Conservation (phyloP, 2,888 invertebrate species). For the Pachycephus smyrnensis region DNA sequence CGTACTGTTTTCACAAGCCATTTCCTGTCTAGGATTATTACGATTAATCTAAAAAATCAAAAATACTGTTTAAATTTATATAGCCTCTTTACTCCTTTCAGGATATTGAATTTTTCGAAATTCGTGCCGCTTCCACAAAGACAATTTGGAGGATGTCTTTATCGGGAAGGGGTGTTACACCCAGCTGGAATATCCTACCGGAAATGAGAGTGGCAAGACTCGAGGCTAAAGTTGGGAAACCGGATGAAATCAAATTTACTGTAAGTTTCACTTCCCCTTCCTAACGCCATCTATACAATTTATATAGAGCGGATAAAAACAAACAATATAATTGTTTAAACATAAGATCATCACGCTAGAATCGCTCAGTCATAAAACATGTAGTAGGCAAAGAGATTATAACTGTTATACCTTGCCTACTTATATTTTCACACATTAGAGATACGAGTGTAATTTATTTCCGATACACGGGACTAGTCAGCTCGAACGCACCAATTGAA, state of each 20-base stretch:
- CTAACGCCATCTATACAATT: not conserved
- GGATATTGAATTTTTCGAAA: conserved; percentile 14
- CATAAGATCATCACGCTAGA: not conserved
- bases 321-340: not conserved
- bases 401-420: too few relatives aligned
- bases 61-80: not conserved
- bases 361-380: not conserved
- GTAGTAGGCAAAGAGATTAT: not conserved
- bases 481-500: not conserved
- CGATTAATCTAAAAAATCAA: not conserved
- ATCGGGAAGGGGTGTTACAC: conserved; percentile 22
- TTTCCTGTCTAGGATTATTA: not conserved
- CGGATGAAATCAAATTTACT: not conserved
- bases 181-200: conserved; percentile 28
- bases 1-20: not conserved
- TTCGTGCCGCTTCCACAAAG: conserved; percentile 10
- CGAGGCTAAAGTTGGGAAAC: conserved; percentile 11
- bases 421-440: not conserved
- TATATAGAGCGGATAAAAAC: not conserved
- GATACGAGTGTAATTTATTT: not conserved
- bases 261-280: not conserved
- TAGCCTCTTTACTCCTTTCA: not conserved
- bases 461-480: not conserved
- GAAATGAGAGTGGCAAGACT: conserved; percentile 28
- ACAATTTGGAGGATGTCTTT: conserved; percentile 20